Base-by-base conservation (phyloP, 2,888 invertebrate genomes). In the Blastobasis adustella region DNA sequence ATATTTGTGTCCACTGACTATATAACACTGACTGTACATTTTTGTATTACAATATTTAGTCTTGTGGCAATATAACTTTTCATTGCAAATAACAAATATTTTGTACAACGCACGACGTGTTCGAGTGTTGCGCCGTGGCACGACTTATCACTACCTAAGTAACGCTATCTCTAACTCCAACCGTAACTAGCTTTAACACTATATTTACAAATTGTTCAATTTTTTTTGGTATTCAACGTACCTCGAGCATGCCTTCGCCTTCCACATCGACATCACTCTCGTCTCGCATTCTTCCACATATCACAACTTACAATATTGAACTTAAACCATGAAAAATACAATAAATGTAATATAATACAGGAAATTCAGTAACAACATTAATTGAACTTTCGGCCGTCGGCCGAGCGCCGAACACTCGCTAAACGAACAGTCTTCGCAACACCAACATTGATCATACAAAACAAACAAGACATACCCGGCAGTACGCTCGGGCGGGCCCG, bases 21-120 rank as follows among this genome's bases (percentile, higher is more conserved):
- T 85, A 84, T 87, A 88, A 89, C 88, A 89, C 87, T 87, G 88
- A 88, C 89, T 89, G 88, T 87, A 87, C 88, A 88, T 81, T 83
- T 84, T 85, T 73, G 85, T 86, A 82, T 83, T 85, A 88, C 86
- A 89, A 86, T 87, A 85, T 79, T 85, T 76, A 86, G 87, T 87
- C 83, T 86, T 87, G 77, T 79, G 82, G 73, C 70, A 79, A 81
- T 76, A 83, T 85, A 85, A 84, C 79, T 81, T 85, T 69, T 80
- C 80, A 79, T 76, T 82, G 71, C 67, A 82, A 81, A 86, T 88
- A 86, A 87, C 87, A 88, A 87, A 85, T 83, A 83, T 82, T 84
- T 87, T 89, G 88, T 89, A 89, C 88, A 89, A 82, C 77, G 80
- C 80, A 80, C 87, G 84, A 79, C 79, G 78, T 75, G 75, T 77